Percentiles rank a stretch among this genome's conserved stretches.
These are phyloP conservation scores for Anoplopoma fimbria DNA, from an alignment of 2,113 vertebrate species.

Conservation along the genomic window DNA sequence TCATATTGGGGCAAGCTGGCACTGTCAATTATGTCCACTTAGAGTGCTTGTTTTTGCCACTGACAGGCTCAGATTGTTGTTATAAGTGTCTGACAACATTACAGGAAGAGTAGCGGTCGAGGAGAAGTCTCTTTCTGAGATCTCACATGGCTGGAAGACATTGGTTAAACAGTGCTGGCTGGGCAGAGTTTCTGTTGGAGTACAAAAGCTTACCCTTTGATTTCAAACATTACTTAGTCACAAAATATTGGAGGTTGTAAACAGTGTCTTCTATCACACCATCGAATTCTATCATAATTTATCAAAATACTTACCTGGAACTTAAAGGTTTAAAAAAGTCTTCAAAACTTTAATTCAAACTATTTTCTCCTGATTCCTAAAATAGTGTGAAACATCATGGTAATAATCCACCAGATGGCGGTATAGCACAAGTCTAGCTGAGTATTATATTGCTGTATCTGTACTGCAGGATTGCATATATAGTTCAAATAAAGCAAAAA, in stretches of 20 bases:
- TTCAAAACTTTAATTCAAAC: neutral
- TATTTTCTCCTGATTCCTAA: neutral
- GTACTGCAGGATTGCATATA: neutral
- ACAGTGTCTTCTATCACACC: neutral
- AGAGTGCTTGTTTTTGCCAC: no score
- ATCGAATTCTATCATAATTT: neutral
- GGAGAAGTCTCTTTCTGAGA: no score
- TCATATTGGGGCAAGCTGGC: no score
- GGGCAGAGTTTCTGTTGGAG: no score
- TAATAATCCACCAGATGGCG: constrained; percentile 49
- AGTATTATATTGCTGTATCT: neutral
- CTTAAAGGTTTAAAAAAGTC: neutral
- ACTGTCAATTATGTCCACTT: no score
- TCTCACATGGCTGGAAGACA: no score
- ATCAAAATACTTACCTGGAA: neutral
- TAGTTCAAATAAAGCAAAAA: neutral
- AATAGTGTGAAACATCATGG: neutral
- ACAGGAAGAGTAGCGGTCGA: no score
- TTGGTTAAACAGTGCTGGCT: no score
- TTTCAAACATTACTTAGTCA: neutral
- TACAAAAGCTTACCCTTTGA: neutral
- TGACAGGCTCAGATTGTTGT: no score
- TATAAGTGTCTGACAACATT: no score
- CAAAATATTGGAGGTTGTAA: neutral
- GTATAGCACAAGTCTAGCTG: neutral